Evolutionary conservation across 2,888 invertebrate species (phyloP).

Genomic region (Drosophila recens): DNA sequence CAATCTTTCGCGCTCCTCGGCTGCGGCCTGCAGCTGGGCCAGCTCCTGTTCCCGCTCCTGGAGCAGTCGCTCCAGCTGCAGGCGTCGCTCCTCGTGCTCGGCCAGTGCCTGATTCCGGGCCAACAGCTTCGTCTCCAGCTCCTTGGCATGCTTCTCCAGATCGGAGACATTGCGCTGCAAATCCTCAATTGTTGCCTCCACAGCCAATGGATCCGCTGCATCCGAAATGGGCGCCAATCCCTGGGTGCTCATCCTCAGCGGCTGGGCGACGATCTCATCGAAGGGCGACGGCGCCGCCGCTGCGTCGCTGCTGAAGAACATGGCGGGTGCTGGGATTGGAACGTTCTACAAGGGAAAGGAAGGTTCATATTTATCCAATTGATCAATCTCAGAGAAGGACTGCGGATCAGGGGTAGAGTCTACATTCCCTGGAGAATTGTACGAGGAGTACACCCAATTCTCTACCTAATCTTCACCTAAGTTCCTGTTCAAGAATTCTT

Average conservation of each 20-base stretch:
- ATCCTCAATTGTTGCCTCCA: slow-evolving; percentile 85
- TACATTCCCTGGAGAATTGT: not conserved
- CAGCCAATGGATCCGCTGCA: slow-evolving; percentile 6
- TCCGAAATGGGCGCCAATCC: not conserved
- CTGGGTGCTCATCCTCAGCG: slow-evolving; percentile 44
- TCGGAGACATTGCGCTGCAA: slow-evolving; percentile 84
- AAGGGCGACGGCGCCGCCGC: slow-evolving; percentile 76
- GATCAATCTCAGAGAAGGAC: not conserved
- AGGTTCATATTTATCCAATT: not conserved
- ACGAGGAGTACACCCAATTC: not conserved
- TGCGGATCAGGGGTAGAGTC: not conserved
- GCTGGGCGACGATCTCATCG: slow-evolving; percentile 82
- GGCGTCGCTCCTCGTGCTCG: slow-evolving; percentile 71
- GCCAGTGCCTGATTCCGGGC: slow-evolving; percentile 74
- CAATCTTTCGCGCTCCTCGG: slow-evolving; percentile 66
- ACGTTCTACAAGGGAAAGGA: slow-evolving; percentile 12
- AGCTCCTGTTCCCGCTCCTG: slow-evolving; percentile 53
- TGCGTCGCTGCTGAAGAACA: slow-evolving; percentile 80
- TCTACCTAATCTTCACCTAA: no score
- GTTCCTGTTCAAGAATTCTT: no score
- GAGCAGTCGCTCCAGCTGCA: slow-evolving; percentile 54
- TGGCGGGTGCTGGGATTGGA: slow-evolving; percentile 69
- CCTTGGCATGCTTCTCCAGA: slow-evolving; percentile 84
- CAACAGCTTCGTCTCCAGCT: slow-evolving; percentile 83
- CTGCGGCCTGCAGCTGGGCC: slow-evolving; percentile 54